Percentiles rank a stretch among this genome's conserved stretches.
These are phyloP conservation scores for Neocrepidodera transversa DNA, from an alignment of 2,888 invertebrate species.

Conservation along the genomic window DNA sequence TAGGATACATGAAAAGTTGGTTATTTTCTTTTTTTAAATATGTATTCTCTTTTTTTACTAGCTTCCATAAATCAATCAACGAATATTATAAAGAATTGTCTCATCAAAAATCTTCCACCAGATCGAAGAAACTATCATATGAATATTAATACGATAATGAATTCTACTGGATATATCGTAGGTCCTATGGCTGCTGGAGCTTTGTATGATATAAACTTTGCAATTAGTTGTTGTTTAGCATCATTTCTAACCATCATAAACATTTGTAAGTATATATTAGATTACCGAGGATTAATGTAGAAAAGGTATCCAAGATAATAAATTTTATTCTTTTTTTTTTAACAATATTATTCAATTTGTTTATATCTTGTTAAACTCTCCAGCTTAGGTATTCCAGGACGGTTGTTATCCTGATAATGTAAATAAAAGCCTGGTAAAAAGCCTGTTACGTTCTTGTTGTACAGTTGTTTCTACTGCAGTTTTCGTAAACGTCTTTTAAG, in stretches of 20 bases:
- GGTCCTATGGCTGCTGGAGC: constrained; percentile 43
- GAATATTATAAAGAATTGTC: constrained; percentile 36
- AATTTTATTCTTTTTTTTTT: too few species aligned
- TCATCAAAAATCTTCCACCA: constrained; percentile 28
- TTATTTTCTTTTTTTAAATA: background rate
- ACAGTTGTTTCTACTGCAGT: too few species aligned
- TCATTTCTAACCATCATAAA: constrained; percentile 37
- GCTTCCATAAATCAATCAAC: constrained; percentile 42
- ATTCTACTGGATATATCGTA: constrained; percentile 38
- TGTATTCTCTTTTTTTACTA: constrained; percentile 14
- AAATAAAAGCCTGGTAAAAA: too few species aligned
- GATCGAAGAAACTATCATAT: constrained; percentile 30
- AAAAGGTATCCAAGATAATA: constrained; percentile 12
- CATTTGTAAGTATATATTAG: constrained; percentile 29
- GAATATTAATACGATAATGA: constrained; percentile 33
- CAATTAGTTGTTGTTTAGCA: constrained; percentile 37
- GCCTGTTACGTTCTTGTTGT: too few species aligned
- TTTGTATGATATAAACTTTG: constrained; percentile 40
- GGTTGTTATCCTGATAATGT: too few species aligned
- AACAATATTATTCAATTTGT: too few species aligned
- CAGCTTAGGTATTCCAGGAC: too few species aligned
- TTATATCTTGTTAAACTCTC: too few species aligned
- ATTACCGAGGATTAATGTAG: too few species aligned
- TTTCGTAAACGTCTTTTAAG: too few species aligned
- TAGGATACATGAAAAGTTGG: background rate